Percentiles rank a stretch among this genome's conserved stretches.
Conservation (phyloP, 2,888 invertebrate species). For the Dorcus parallelipipedus region DNA sequence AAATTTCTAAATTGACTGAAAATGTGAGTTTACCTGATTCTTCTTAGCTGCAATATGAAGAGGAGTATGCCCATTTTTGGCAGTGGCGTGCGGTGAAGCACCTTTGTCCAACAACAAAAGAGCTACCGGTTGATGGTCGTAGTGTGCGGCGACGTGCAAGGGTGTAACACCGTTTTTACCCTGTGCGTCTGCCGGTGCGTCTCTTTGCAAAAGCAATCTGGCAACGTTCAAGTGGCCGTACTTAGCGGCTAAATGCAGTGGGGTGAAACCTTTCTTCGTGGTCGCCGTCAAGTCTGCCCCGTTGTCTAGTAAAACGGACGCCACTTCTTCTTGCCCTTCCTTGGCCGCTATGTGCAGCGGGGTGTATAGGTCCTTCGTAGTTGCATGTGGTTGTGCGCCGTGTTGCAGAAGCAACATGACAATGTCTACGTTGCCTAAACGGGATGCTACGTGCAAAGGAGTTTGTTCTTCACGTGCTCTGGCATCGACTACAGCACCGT, state of each 20-base stretch:
- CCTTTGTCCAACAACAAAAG: slow-evolving; percentile 86
- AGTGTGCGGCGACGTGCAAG: slow-evolving; percentile 94
- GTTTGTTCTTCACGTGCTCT: slow-evolving; percentile 88
- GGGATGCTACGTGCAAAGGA: slow-evolving; percentile 92
- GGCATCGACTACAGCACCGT: slow-evolving; percentile 76
- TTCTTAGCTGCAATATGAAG: slow-evolving; percentile 97
- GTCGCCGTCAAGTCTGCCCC: slow-evolving; percentile 84
- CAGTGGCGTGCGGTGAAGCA: slow-evolving; percentile 88
- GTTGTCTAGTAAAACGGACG: slow-evolving; percentile 84
- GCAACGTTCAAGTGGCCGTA: slow-evolving; percentile 94
- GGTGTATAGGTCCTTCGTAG: slow-evolving; percentile 93
- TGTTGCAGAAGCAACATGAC: slow-evolving; percentile 91
- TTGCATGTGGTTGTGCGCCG: slow-evolving; percentile 83
- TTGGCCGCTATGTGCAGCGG: slow-evolving; percentile 96
- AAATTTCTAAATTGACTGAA: neutral
- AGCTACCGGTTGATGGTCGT: slow-evolving; percentile 90
- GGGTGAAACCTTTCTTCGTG: slow-evolving; percentile 97
- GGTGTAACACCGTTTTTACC: slow-evolving; percentile 96
- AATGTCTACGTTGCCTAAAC: slow-evolving; percentile 94
- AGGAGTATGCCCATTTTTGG: slow-evolving; percentile 97
- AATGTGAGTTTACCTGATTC: slow-evolving; percentile 66
- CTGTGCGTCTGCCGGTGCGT: slow-evolving; percentile 79
- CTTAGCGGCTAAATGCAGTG: slow-evolving; percentile 94
- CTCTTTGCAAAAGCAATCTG: slow-evolving; percentile 78
- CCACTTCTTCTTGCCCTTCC: slow-evolving; percentile 88